Evolutionary conservation across 2,888 invertebrate species (phyloP).

Genomic region (Ichneumoninae sp.): DNA sequence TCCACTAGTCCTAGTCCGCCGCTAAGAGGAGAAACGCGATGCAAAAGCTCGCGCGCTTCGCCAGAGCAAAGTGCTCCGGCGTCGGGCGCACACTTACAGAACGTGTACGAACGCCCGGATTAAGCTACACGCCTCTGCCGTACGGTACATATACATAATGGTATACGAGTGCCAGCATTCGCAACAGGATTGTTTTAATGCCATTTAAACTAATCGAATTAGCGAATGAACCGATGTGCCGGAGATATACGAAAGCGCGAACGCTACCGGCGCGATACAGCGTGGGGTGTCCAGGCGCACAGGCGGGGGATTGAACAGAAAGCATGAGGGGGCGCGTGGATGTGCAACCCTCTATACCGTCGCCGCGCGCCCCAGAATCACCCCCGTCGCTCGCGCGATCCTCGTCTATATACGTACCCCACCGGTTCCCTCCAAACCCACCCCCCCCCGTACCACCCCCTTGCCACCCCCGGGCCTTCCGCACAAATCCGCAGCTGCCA

Average conservation of each 20-base stretch:
- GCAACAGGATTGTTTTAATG: slow-evolving; percentile 87
- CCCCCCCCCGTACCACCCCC: slow-evolving; percentile 14
- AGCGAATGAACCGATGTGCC: slow-evolving; percentile 83
- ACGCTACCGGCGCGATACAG: slow-evolving; percentile 66
- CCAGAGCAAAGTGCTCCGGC: slow-evolving; percentile 28
- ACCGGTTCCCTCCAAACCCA: slow-evolving; percentile 40
- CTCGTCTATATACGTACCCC: slow-evolving; percentile 58
- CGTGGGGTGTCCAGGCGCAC: slow-evolving; percentile 69
- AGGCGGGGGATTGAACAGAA: slow-evolving; percentile 65
- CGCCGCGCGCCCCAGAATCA: slow-evolving; percentile 72
- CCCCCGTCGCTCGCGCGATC: slow-evolving; percentile 70
- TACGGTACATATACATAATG: slow-evolving; percentile 27
- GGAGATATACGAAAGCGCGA: slow-evolving; percentile 76
- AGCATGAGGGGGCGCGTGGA: slow-evolving; percentile 76
- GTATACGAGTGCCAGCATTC: slow-evolving; percentile 76
- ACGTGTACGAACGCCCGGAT: slow-evolving; percentile 34
- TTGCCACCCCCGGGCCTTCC: slow-evolving; percentile 72
- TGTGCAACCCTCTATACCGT: slow-evolving; percentile 70
- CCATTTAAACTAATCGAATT: slow-evolving; percentile 87
- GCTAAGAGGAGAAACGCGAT: slow-evolving; percentile 2
- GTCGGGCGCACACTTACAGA: not conserved
- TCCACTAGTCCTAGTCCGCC: slow-evolving; percentile 4
- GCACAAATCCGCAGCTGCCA: slow-evolving; percentile 84
- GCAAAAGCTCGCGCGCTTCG: slow-evolving; percentile 44
- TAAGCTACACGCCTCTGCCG: slow-evolving; percentile 36